Conservation (phyloP, 2,113 vertebrate species). For the Leptobrachium leishanense region DNA sequence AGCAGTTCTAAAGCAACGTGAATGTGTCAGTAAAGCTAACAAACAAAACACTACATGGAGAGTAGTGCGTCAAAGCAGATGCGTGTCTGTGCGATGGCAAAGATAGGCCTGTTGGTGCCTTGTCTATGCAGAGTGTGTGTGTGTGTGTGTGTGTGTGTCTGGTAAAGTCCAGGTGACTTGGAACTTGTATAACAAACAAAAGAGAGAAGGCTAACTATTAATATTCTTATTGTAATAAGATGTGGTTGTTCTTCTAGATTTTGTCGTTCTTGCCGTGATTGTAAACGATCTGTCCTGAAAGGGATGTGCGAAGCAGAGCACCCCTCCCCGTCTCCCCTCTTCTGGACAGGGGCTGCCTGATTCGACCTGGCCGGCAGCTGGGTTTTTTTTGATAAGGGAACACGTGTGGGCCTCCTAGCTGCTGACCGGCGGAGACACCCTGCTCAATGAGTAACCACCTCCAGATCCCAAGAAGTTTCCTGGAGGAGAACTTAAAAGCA, state of each 20-base stretch:
- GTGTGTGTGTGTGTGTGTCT: constrained; percentile 48
- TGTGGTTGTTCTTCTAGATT: constrained; percentile 42
- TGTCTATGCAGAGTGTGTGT: constrained; percentile 61
- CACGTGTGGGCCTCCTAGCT: neutral
- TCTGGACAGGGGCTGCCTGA: constrained; percentile 5
- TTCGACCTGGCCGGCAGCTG: neutral
- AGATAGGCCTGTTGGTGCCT: constrained; percentile 67
- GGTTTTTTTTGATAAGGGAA: constrained; percentile 33
- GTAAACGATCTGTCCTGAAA: constrained; percentile 22
- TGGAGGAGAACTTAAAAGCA: constrained; percentile 10
- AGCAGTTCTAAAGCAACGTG: constrained; percentile 72
- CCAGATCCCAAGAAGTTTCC: neutral
- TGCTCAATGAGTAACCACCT: neutral
- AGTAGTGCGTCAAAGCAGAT: constrained; percentile 54
- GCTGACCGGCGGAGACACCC: neutral
- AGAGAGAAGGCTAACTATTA: constrained; percentile 40
- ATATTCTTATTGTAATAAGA: constrained; percentile 37
- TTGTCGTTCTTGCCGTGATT: constrained; percentile 44
- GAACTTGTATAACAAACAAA: neutral
- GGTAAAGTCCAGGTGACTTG: constrained; percentile 21
- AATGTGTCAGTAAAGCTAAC: constrained; percentile 29
- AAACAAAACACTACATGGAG: constrained; percentile 37
- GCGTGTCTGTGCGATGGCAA: constrained; percentile 58
- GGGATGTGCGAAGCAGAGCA: constrained; percentile 31
- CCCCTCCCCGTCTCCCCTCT: neutral